Conservation (phyloP, 1,140 invertebrate genomes). For the Whitmania pigra region DNA sequence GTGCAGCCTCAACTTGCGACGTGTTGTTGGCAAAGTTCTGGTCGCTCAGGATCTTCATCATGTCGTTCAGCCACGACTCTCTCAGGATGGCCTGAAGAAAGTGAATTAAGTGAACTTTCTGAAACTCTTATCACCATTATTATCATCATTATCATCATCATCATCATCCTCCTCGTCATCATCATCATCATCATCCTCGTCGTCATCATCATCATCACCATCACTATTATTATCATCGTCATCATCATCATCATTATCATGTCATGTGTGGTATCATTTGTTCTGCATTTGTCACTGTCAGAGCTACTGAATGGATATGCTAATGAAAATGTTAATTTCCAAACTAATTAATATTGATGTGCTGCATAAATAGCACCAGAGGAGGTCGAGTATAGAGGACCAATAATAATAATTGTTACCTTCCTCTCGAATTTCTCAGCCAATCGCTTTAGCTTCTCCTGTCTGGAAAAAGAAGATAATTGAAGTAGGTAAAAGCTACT, state of each 20-base stretch:
- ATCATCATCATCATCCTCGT: too few species aligned
- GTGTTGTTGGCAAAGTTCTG: constrained; percentile 65
- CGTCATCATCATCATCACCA: too few species aligned
- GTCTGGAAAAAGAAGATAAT: constrained; percentile 37
- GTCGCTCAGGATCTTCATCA: constrained; percentile 88
- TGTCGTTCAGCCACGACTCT: constrained; percentile 89
- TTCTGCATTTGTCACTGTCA: neutral
- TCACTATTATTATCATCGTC: too few species aligned
- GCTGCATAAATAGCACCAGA: neutral
- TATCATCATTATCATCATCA: too few species aligned
- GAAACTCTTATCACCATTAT: neutral
- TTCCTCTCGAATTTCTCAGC: constrained; percentile 93
- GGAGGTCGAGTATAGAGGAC: neutral
- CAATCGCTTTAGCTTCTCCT: constrained; percentile 83
- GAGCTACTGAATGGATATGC: neutral
- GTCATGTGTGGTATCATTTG: too few species aligned
- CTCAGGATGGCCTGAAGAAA: constrained; percentile 61
- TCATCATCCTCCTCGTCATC: too few species aligned
- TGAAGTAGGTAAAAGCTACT: too few species aligned
- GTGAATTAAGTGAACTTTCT: neutral
- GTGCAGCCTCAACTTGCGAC: constrained; percentile 83
- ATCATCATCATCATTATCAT: too few species aligned
- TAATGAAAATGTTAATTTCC: neutral
- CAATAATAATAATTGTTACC: constrained; percentile 37
- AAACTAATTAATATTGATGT: neutral